Evolutionary conservation across 2,797 vertebrate genomes (phyloP).

Genomic region (Falco berigora): DNA sequence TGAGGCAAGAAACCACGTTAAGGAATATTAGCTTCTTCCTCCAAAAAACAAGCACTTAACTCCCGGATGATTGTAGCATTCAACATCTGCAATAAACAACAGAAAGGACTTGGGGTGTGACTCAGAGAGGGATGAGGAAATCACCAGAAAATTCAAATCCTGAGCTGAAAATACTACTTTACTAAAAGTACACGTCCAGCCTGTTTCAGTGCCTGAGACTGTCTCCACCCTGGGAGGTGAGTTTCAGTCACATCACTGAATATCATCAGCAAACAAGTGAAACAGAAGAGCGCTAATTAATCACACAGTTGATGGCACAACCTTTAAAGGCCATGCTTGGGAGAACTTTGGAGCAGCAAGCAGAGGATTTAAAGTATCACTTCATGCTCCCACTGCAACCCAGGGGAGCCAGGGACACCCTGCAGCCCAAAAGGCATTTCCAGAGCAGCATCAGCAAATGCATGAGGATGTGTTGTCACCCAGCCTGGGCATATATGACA

Average conservation of each 20-base stretch:
- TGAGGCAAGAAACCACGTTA: background rate
- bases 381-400: background rate
- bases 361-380: background rate
- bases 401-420: background rate
- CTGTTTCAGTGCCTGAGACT: background rate
- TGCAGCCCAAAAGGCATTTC: background rate
- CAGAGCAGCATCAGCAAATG: background rate
- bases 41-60: background rate
- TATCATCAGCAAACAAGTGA: background rate
- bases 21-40: background rate
- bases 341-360: background rate
- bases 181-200: background rate
- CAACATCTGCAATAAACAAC: background rate
- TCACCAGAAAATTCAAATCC: background rate
- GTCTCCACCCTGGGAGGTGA: background rate
- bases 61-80: background rate
- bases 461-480: background rate
- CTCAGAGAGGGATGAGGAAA: background rate
- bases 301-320: background rate
- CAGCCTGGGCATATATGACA: background rate
- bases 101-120: background rate
- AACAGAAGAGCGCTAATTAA: constrained; percentile 29
- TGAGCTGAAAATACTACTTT: background rate
- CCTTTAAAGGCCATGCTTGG: background rate
- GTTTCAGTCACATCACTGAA: constrained; percentile 1